Conservation (phyloP, 2,888 invertebrate species). For the Hydriomena furcata region DNA sequence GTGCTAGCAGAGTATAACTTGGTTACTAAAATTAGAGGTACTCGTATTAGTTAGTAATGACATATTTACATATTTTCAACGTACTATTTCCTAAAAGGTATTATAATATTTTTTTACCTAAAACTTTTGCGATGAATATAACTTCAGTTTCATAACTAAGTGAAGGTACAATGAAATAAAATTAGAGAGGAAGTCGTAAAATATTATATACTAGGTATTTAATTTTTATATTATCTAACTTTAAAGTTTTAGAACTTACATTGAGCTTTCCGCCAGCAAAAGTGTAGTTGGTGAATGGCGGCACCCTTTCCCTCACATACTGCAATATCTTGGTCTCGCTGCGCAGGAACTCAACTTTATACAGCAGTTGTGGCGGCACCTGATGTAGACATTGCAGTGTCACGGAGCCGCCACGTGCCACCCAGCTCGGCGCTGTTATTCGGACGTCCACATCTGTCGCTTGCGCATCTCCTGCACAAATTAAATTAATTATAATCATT, state of each 20-base stretch:
- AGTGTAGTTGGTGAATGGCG: constrained; percentile 87
- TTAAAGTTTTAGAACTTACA: constrained; percentile 73
- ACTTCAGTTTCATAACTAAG: too few species aligned
- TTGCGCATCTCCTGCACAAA: constrained; percentile 60
- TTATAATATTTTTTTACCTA: too few species aligned
- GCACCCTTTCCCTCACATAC: constrained; percentile 89
- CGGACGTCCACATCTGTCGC: constrained; percentile 85
- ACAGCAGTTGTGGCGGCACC: constrained; percentile 88
- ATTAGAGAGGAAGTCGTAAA: too few species aligned
- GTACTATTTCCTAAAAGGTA: too few species aligned
- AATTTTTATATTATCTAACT: too few species aligned
- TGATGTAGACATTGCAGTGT: constrained; percentile 89
- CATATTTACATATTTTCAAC: too few species aligned
- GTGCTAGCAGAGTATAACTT: neutral
- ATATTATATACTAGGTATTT: too few species aligned
- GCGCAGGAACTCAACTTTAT: constrained; percentile 87
- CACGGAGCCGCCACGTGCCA: constrained; percentile 88
- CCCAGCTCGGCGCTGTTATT: constrained; percentile 88
- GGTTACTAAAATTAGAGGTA: too few species aligned
- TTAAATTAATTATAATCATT: too few species aligned
- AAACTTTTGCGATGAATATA: too few species aligned
- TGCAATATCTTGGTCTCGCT: constrained; percentile 88
- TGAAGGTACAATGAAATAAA: too few species aligned
- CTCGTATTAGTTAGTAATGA: too few species aligned
- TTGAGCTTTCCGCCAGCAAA: constrained; percentile 88